Evolutionary conservation across 2,113 vertebrate species (phyloP).

Genomic region (Lanius collurio): DNA sequence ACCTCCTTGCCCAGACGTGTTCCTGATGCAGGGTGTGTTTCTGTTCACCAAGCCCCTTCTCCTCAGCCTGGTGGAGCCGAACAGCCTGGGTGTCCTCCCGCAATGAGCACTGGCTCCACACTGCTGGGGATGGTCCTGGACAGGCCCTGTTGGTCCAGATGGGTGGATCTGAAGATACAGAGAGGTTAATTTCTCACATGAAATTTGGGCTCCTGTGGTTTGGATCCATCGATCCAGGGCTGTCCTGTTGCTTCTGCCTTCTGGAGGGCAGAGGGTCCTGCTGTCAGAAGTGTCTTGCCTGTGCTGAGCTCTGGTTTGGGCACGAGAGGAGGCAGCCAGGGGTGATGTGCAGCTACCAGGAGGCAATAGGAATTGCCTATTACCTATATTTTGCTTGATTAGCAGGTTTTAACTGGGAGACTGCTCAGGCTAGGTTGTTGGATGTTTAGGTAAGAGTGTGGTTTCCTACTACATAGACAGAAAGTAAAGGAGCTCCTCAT

Average conservation of each 20-base stretch:
- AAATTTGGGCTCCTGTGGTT: background rate
- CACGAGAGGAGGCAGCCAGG: background rate
- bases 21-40: background rate
- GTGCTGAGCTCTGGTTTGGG: background rate
- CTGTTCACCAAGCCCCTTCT: background rate
- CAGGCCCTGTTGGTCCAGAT: background rate
- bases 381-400: slow-evolving; percentile 18
- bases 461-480: background rate
- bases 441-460: background rate
- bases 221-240: background rate
- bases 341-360: background rate
- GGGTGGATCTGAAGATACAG: slow-evolving; percentile 47
- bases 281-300: rapidly evolving
- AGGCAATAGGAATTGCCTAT: background rate
- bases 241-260: background rate
- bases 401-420: background rate
- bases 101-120: background rate
- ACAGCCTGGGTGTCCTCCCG: rapidly evolving
- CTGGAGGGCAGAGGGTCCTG: background rate
- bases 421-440: background rate
- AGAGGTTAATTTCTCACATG: background rate
- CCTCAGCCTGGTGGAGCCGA: background rate
- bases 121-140: background rate
- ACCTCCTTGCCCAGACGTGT: background rate
- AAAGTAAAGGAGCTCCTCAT: background rate